These are phyloP conservation scores for Sorex fumeus DNA, from an alignment of 2,113 vertebrate species.

Conservation along the genomic window DNA sequence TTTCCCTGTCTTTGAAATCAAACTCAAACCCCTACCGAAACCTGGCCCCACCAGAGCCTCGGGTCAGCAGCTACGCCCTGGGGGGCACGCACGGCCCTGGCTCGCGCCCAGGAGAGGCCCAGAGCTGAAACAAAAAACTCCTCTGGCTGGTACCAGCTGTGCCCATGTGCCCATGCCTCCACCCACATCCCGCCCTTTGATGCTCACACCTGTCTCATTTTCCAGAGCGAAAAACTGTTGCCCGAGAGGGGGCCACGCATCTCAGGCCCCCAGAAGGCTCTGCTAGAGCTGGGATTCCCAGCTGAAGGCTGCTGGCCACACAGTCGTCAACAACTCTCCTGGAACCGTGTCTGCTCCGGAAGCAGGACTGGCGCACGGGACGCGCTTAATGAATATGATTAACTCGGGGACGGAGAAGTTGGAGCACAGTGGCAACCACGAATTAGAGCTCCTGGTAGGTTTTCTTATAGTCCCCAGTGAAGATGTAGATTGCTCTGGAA, in stretches of 20 bases:
- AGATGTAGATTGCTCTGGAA: too few species aligned
- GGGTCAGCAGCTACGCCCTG: not conserved
- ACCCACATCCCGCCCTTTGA: constrained; percentile 19
- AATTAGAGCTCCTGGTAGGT: too few species aligned
- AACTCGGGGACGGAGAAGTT: too few species aligned
- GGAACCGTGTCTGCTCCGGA: not conserved
- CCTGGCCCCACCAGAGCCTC: not conserved
- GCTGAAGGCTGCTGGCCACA: not conserved
- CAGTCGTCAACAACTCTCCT: not conserved
- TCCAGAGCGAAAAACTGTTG: constrained; percentile 1
- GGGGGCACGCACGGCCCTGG: not conserved
- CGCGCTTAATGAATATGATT: too few species aligned
- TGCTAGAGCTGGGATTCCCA: not conserved
- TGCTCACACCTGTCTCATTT: constrained; percentile 26
- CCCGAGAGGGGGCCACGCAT: not conserved
- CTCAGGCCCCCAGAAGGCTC: not conserved
- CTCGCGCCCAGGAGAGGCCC: not conserved
- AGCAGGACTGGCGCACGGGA: too few species aligned
- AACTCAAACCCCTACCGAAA: constrained; percentile 71
- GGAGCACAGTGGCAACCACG: too few species aligned
- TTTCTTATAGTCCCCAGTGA: too few species aligned
- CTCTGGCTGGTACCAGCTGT: not conserved
- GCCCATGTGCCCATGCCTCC: not conserved
- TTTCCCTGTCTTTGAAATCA: constrained; percentile 75
- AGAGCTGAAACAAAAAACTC: constrained; percentile 12